Evolutionary conservation across 1,140 invertebrate genomes (phyloP).

Genomic region (Trigoniulus corallinus): DNA sequence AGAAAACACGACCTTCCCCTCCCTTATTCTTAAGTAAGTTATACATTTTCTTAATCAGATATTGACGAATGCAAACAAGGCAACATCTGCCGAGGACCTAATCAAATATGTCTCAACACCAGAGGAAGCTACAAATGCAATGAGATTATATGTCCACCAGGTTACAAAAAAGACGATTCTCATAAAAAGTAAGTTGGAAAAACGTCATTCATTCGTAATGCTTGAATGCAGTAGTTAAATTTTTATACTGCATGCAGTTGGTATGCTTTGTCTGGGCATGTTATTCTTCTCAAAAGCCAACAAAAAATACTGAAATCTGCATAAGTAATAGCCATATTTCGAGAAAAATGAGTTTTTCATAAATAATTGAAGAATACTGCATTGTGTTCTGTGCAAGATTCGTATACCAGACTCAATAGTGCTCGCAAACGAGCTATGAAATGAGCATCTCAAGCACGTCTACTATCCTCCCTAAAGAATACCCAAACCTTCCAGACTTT

Average conservation of each 20-base stretch:
- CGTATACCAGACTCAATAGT: no score
- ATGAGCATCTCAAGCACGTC: no score
- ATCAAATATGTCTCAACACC: slow-evolving; percentile 78
- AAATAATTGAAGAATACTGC: no score
- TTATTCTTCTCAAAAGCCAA: no score
- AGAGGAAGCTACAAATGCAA: slow-evolving; percentile 76
- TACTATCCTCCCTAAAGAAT: no score
- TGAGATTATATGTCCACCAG: slow-evolving; percentile 59
- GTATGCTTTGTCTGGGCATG: neutral
- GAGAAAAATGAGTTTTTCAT: no score
- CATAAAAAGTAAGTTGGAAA: slow-evolving; percentile 47
- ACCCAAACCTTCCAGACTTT: no score
- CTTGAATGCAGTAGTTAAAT: slow-evolving; percentile 8
- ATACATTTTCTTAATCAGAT: slow-evolving; percentile 35
- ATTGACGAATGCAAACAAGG: slow-evolving; percentile 67
- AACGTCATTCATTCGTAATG: neutral
- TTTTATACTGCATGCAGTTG: slow-evolving; percentile 2
- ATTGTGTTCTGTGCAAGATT: no score
- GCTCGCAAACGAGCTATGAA: no score
- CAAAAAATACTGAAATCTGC: no score
- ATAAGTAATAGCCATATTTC: no score
- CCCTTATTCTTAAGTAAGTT: slow-evolving; percentile 5
- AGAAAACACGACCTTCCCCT: slow-evolving; percentile 2
- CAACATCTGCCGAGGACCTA: slow-evolving; percentile 38
- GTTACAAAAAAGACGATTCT: slow-evolving; percentile 52